Evolutionary conservation across 2,888 invertebrate genomes (phyloP), one percentile per base, ranked within the genome.

Genomic region (Acleris literana): DNA sequence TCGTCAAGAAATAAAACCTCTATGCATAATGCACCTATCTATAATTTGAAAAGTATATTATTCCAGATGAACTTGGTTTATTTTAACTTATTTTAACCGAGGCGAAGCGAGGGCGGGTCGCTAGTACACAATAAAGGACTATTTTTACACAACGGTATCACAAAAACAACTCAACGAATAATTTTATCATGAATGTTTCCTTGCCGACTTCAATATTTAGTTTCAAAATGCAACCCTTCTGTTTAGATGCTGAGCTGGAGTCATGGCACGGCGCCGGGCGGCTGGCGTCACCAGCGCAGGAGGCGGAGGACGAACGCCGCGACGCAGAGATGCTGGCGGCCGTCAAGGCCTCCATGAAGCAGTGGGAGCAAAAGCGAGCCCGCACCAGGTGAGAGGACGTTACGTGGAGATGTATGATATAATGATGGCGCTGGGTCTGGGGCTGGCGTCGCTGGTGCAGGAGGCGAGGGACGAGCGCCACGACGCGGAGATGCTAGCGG

Each of bases 251-350:
- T 63, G 92, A 92, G 76, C 69, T 91, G 81, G 82, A 88, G 62
- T 69, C 92, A 83, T 91, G 92, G 92, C 83, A 80, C 53, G 92
- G 92, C 43, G 88, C 86, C 9, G 92, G 90, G 64, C 88, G 89
- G 70, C 93, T 94, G 84, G 92, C 93, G 58, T 92, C 93, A 72
- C 88, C 88, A 53, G 93, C 93, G 70, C 94, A 95, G 86, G 96
- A 96, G 84, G 93, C 94, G 25, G 89, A 94, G 77, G 97, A 97
- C 86, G 97, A 97, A 85, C 85, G 92, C 20, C 93, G 94, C 77
- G 96, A 96, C 81, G 93, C 93, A 2, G 94, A 95, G 82, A 94
- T 97, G 55, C 94, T 96, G 75, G 94, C 93, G 52, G 96, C 97
- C 13, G 96, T 97, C 51, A 93, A 95, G 63, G 91, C 93, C 54